Conservation (phyloP, 2,797 vertebrate species). For the Myioborus melanocephalus region DNA sequence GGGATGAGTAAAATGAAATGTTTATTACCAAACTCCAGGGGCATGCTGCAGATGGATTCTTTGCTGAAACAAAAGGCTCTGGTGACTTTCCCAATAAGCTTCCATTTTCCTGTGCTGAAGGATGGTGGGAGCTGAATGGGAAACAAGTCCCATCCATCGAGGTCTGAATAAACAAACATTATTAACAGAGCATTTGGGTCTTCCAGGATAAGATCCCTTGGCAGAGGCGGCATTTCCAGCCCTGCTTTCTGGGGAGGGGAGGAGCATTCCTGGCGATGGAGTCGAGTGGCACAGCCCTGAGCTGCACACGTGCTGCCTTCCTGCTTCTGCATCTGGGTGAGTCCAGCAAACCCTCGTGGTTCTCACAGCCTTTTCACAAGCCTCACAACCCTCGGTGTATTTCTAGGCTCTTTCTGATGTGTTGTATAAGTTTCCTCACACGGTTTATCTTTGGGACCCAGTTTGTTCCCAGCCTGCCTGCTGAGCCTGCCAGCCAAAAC, state of each 20-base stretch:
- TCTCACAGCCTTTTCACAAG: not conserved
- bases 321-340: conserved; percentile 39
- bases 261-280: not conserved
- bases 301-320: not conserved
- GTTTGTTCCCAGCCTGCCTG: not conserved
- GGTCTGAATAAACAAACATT: not conserved
- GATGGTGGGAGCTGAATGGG: not conserved
- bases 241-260: fast-evolving
- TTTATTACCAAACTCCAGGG: not conserved
- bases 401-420: not conserved
- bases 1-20: not conserved
- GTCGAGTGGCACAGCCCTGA: fast-evolving
- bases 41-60: not conserved
- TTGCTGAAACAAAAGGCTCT: not conserved
- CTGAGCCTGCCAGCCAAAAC: not conserved
- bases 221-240: not conserved
- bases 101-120: not conserved
- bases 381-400: not conserved
- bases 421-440: not conserved
- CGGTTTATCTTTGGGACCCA: not conserved
- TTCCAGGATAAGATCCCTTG: not conserved
- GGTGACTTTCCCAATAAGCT: not conserved
- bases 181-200: not conserved
- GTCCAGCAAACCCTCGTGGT: not conserved
- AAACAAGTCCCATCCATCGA: not conserved